These are phyloP conservation scores for Meleagris gallopavo DNA, from an alignment of 2,113 vertebrate species.

Conservation along the genomic window DNA sequence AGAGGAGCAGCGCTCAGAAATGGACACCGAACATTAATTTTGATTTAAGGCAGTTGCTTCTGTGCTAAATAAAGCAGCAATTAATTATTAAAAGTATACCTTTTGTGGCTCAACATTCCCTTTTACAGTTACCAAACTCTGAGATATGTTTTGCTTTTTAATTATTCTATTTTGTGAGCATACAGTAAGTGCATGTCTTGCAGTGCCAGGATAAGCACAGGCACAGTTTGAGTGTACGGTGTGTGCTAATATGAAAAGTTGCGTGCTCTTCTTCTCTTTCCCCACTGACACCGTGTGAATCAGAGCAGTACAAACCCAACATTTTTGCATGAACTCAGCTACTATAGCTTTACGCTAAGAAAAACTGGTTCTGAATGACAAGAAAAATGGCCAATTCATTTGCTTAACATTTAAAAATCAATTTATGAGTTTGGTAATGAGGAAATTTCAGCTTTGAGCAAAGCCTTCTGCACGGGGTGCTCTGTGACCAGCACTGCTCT, in stretches of 20 bases:
- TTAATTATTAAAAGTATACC: constrained; percentile 71
- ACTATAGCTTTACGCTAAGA: background rate
- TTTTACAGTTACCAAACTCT: constrained; percentile 37
- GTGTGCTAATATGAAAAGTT: rapidly evolving
- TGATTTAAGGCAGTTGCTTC: constrained; percentile 45
- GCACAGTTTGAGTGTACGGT: background rate
- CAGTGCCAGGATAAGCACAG: background rate
- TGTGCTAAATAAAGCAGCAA: constrained; percentile 64
- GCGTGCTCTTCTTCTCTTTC: background rate
- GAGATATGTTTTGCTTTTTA: constrained; percentile 59
- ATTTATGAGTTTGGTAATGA: constrained; percentile 69
- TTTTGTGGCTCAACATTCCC: constrained; percentile 55
- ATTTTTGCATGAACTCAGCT: background rate
- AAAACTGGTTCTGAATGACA: background rate
- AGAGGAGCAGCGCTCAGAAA: background rate
- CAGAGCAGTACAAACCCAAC: background rate
- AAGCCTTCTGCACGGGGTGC: background rate
- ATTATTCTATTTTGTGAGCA: constrained; percentile 58
- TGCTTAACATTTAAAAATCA: constrained; percentile 71
- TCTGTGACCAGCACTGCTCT: constrained; percentile 12
- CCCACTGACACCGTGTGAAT: rapidly evolving
- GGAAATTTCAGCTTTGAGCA: constrained; percentile 68
- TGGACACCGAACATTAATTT: background rate
- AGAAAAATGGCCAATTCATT: constrained; percentile 60
- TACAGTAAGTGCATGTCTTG: background rate